Conservation (phyloP, 1,140 invertebrate genomes). For the Scaptomyza montana region DNA sequence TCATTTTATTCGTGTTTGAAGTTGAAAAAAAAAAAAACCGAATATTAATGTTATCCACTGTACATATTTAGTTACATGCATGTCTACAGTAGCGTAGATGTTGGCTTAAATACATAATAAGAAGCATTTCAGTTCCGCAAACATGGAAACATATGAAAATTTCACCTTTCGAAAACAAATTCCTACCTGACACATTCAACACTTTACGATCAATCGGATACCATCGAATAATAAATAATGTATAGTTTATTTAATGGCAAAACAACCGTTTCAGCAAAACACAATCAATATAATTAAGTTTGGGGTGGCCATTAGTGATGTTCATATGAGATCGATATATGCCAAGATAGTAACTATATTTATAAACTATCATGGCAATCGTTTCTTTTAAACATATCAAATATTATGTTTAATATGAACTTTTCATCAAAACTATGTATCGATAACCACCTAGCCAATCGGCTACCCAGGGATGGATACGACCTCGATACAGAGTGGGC, state of each 20-base stretch:
- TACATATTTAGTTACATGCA: too few species aligned
- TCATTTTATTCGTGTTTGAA: too few species aligned
- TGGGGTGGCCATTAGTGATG: slow-evolving; percentile 43
- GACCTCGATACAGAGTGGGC: too few species aligned
- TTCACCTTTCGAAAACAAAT: background rate
- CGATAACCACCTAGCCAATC: too few species aligned
- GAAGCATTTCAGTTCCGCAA: background rate
- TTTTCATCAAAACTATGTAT: too few species aligned
- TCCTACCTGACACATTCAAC: slow-evolving; percentile 24
- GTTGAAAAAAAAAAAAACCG: too few species aligned
- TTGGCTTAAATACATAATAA: too few species aligned
- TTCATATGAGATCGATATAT: slow-evolving; percentile 9
- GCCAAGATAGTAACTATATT: slow-evolving; percentile 4
- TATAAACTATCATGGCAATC: background rate
- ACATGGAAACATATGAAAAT: slow-evolving; percentile 17
- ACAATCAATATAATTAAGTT: slow-evolving; percentile 73
- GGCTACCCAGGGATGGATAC: too few species aligned
- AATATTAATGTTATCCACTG: too few species aligned
- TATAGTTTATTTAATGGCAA: slow-evolving; percentile 60
- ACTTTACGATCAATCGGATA: slow-evolving; percentile 27
- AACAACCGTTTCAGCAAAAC: slow-evolving; percentile 66
- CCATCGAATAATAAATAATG: slow-evolving; percentile 42
- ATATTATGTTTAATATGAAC: too few species aligned
- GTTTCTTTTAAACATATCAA: background rate
- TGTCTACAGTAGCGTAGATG: too few species aligned